A percentile compares a stretch with the other conserved stretches of the same genome.
Conservation (phyloP, 1,140 invertebrate species). For the Pseudomyrmex dendroicus region DNA sequence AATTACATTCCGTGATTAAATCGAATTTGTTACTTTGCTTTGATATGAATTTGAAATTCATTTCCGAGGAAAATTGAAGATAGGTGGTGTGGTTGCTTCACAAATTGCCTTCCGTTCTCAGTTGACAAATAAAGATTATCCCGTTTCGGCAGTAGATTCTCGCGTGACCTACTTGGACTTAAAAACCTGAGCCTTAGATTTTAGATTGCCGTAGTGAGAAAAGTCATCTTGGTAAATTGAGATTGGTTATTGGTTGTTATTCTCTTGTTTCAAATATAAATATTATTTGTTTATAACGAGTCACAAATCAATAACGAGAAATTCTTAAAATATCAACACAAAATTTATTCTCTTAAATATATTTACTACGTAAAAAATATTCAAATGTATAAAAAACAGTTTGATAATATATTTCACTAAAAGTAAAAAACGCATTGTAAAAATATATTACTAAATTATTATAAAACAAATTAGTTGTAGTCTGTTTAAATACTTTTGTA, state of each 20-base stretch:
- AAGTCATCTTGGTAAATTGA: background rate
- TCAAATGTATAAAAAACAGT: too few species aligned
- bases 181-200: background rate
- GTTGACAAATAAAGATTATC: conserved; percentile 28
- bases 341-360: background rate
- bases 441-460: too few species aligned
- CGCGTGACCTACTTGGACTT: background rate
- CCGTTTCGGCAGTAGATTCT: conserved; percentile 21
- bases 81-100: background rate
- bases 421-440: too few species aligned
- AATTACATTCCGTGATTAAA: conserved; percentile 5
- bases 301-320: background rate
- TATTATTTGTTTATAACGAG: too few species aligned
- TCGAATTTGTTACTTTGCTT: conserved; percentile 1
- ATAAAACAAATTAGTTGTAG: too few species aligned
- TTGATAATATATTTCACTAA: too few species aligned
- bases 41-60: background rate
- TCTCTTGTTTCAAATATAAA: background rate
- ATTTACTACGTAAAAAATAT: too few species aligned
- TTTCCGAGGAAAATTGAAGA: conserved; percentile 20
- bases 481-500: too few species aligned
- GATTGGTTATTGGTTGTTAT: background rate
- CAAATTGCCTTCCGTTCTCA: conserved; percentile 20
- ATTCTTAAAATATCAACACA: background rate
- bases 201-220: background rate